These are phyloP conservation scores for Dinoponera quadriceps DNA, from an alignment of 1,140 invertebrate species.

Conservation along the genomic window DNA sequence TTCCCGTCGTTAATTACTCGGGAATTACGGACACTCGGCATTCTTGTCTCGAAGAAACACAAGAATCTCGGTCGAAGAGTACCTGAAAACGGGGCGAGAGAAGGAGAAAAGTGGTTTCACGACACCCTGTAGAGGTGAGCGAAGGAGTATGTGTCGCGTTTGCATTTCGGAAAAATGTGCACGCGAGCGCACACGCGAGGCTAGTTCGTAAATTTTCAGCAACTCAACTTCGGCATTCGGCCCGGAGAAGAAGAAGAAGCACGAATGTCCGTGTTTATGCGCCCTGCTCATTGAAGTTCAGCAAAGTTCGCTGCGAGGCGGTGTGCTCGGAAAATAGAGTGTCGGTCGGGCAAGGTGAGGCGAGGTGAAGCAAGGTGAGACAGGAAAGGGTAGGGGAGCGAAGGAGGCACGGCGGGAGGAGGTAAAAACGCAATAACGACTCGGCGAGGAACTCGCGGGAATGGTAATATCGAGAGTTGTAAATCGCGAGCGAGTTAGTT, in stretches of 20 bases:
- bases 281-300: slow-evolving; percentile 39
- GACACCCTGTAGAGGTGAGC: no score
- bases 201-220: slow-evolving; percentile 40
- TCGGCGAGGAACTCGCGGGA: slow-evolving; percentile 36
- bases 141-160: not conserved
- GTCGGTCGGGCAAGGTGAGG: not conserved
- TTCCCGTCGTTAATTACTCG: no score
- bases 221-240: not conserved
- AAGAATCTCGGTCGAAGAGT: no score
- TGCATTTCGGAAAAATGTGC: not conserved
- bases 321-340: slow-evolving; percentile 15
- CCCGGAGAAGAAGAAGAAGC: slow-evolving; percentile 1
- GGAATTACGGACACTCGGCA: no score
- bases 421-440: slow-evolving; percentile 57
- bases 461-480: slow-evolving; percentile 63
- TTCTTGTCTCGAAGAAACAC: no score
- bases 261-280: slow-evolving; percentile 45
- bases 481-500: slow-evolving; percentile 60
- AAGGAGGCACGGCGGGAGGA: not conserved
- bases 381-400: not conserved
- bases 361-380: not conserved
- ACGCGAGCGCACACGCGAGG: not conserved
- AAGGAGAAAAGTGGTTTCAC: no score
- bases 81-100: no score
- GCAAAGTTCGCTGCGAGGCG: slow-evolving; percentile 21